Evolutionary conservation across 1,140 invertebrate genomes (phyloP), one percentile per base, ranked within the genome.

Genomic region (Panagrolaimus sp.): DNA sequence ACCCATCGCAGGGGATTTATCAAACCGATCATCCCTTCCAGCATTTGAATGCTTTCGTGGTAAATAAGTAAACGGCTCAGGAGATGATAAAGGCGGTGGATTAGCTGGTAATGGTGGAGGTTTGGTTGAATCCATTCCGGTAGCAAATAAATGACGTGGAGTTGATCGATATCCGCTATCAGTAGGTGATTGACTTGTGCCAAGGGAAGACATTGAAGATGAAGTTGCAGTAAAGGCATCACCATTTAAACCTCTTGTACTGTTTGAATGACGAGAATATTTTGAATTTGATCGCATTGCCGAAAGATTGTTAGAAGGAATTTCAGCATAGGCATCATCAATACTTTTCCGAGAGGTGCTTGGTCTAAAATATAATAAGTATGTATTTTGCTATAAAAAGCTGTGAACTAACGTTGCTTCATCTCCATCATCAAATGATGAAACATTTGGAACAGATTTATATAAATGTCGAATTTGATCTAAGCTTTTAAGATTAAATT

Each of bases 401-500:
- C 11, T 47, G 46, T 5, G 5, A 13, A n/a, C 31, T 27, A 27
- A 38, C 66, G 46, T 67, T 46, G 14, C 20, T 65, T 23, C n/a
- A 9, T 38, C 48, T 31, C 23, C 65, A 67, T 57, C 51, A 57
- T 57, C 51, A 27, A 25, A 57, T 2, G 51, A 57, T 27, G 51
- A 57, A 57, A 57, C 51, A 45, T 67, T 67, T 25, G 66, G 66
- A 51, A 67, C 66, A 45, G 43, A 61, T 67, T 67, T 67, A 51
- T 67, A 67, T n/a, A 67, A 45, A 11, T 63, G 48, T 5, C 66
- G 66, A 46, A 67, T 43, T n/a, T 67, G 27, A 46, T 67, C 66
- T 3, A 67, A 25, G 38, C 43, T 67, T 63, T 67, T 67, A 9
- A 67, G n/a, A 61, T 43, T 43, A 67, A 38, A 63, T 44, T 61